Evolutionary conservation across 2,113 vertebrate genomes (phyloP).

Genomic region (Lucifuga dentata): DNA sequence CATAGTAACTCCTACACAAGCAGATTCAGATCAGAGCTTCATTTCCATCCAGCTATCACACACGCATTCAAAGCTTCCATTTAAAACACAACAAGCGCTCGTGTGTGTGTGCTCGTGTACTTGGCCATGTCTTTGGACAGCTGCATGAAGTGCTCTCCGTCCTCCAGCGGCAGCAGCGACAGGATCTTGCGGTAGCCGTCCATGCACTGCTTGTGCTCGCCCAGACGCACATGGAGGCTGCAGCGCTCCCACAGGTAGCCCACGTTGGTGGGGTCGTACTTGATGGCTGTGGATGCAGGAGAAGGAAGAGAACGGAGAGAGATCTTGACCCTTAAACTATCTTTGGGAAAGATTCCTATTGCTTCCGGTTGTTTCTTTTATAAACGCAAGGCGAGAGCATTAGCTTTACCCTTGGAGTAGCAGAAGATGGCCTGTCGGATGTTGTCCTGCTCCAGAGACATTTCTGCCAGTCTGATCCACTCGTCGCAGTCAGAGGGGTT

Average conservation of each 20-base stretch:
- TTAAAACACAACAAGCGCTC: not conserved
- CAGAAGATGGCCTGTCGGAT: slow-evolving; percentile 96
- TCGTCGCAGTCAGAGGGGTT: slow-evolving; percentile 97
- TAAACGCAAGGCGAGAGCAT: too few relatives aligned
- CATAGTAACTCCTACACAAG: slow-evolving; percentile 91
- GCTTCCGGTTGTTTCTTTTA: too few relatives aligned
- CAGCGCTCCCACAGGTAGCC: slow-evolving; percentile 97
- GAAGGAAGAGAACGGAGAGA: not conserved
- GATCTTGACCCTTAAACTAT: too few relatives aligned
- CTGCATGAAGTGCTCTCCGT: slow-evolving; percentile 97
- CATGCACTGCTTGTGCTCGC: slow-evolving; percentile 97
- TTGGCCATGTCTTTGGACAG: slow-evolving; percentile 98
- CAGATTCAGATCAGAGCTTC: too few relatives aligned
- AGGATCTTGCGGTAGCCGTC: slow-evolving; percentile 95
- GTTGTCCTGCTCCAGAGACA: slow-evolving; percentile 98
- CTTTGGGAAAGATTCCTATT: too few relatives aligned
- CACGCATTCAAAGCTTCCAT: not conserved
- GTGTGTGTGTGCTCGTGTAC: slow-evolving; percentile 72
- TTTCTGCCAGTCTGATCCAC: slow-evolving; percentile 95
- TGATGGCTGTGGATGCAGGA: slow-evolving; percentile 84
- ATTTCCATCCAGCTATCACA: too few relatives aligned
- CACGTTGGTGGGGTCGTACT: slow-evolving; percentile 93
- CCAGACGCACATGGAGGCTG: slow-evolving; percentile 93
- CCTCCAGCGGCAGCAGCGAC: slow-evolving; percentile 89
- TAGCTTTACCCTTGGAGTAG: slow-evolving; percentile 97